Evolutionary conservation across 2,113 vertebrate genomes (phyloP), one percentile per base, ranked within the genome.

Genomic region (Pagrus major): DNA sequence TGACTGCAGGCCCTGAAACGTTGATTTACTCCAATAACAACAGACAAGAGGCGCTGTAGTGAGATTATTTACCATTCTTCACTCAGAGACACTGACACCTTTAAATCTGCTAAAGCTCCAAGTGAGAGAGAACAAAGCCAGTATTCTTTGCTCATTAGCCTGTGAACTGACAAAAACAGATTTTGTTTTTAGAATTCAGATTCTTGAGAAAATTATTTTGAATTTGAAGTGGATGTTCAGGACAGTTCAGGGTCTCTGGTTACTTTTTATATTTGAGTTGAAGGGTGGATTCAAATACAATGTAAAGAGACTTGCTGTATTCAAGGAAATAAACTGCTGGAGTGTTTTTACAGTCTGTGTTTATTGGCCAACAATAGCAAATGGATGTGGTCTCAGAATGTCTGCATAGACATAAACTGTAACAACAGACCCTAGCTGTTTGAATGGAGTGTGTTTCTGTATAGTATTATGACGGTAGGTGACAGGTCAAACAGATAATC

Each of bases 11-110:
- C 10, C 6, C 54, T 54, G 49, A 84, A 52, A 59, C 60, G 49
- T 49, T 81, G 46, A 80, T 84, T 70, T 59, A 16, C 73, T 47
- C 37, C 46, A 59, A 56, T 71, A 81, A 79, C 75, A 71, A 52
- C 1, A 65, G 46, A 82, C 61, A 61, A 35, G 14, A 5, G 27
- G 12, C n/a, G 25, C 44, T 67, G 56, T 11, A 27, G n/a, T 27
- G 63, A 68, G 42, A 60, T 78, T 44, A 77, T 84, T 77, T 60
- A 44, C 60, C 23, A 25, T 20, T 31, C 6, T 61, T 65, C 31
- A 78, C 12, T 66, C 42, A 51, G 42, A 44, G n/a, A 65, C 42
- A 35, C 15, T 23, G 31, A 75, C 41, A 63, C 44, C 29, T 33
- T 71, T 60, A 54, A 52, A 71, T 68, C 9, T 9, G n/a, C 14